Conservation (phyloP, 2,797 vertebrate genomes). For the Cyclura pinguis region DNA sequence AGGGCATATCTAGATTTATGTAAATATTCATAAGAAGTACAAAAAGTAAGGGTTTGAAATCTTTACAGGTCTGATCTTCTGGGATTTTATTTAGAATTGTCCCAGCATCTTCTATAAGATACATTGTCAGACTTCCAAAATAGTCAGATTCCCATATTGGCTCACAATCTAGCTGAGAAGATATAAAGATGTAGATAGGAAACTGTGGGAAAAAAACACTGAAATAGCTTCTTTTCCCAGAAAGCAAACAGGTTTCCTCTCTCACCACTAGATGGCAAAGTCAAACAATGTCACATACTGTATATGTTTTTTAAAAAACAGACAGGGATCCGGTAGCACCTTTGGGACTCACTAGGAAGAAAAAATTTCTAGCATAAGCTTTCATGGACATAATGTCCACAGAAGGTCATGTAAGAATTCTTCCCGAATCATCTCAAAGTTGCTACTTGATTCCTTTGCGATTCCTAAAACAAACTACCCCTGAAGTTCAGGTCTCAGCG, state of each 20-base stretch:
- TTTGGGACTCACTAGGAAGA: too few species aligned
- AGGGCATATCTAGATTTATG: not conserved
- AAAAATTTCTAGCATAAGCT: too few species aligned
- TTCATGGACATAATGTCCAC: too few species aligned
- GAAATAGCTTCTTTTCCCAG: not conserved
- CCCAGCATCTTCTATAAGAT: not conserved
- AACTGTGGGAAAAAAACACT: not conserved
- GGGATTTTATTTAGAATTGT: not conserved
- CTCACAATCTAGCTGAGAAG: not conserved
- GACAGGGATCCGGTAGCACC: too few species aligned
- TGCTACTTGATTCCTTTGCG: too few species aligned
- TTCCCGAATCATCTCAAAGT: too few species aligned
- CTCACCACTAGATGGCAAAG: constrained; percentile 26
- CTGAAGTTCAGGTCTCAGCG: too few species aligned
- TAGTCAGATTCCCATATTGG: not conserved
- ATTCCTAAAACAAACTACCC: too few species aligned
- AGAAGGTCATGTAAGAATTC: too few species aligned
- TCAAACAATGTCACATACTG: not conserved
- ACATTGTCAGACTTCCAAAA: not conserved
- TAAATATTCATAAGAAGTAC: not conserved
- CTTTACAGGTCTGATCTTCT: not conserved
- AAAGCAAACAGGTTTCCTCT: constrained; percentile 2
- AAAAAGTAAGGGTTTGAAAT: not conserved
- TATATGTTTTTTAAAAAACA: not conserved
- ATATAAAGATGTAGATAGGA: not conserved